phyloP scores from a whole-genome alignment of 1,140 invertebrate genomes.

The Drosophila pseudoobscura region DNA sequence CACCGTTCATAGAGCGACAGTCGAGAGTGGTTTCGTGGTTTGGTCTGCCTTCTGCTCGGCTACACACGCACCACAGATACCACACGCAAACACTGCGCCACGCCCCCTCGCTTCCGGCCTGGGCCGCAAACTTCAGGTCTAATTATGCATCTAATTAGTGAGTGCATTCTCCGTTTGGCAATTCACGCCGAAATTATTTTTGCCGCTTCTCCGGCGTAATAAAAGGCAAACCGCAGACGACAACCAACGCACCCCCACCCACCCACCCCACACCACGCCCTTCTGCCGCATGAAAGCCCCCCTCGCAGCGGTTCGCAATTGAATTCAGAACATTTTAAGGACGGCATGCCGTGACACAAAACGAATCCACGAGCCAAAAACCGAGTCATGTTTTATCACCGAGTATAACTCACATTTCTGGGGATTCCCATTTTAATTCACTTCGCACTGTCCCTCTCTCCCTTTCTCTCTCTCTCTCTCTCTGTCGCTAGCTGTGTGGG shows the following conservation, averaged over 20 bases:
- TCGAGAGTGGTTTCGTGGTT: too few species aligned
- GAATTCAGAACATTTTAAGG: conserved; percentile 38
- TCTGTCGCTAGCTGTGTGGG: not conserved
- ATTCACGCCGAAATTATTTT: conserved; percentile 69
- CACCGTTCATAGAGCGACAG: too few species aligned
- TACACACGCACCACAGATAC: too few species aligned
- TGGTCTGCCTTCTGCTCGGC: too few species aligned
- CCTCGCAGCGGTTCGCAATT: conserved; percentile 13
- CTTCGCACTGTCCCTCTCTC: conserved; percentile 3
- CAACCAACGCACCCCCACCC: conserved; percentile 4
- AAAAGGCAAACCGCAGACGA: conserved; percentile 58
- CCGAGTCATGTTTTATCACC: conserved; percentile 33
- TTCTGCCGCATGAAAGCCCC: too few species aligned
- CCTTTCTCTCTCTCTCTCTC: not conserved
- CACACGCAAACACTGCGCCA: too few species aligned
- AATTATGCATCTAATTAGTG: conserved; percentile 79
- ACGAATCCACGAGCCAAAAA: conserved; percentile 21
- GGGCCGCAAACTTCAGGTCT: conserved; percentile 42
- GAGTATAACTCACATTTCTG: conserved; percentile 17
- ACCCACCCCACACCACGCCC: not conserved
- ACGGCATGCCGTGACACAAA: conserved; percentile 28
- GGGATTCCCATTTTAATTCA: conserved; percentile 20
- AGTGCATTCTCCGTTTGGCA: conserved; percentile 61
- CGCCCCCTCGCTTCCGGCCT: not conserved
- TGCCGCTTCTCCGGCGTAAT: conserved; percentile 52